Base-by-base conservation (phyloP, 2,113 vertebrate genomes). In the Eudyptes chrysolophus region DNA sequence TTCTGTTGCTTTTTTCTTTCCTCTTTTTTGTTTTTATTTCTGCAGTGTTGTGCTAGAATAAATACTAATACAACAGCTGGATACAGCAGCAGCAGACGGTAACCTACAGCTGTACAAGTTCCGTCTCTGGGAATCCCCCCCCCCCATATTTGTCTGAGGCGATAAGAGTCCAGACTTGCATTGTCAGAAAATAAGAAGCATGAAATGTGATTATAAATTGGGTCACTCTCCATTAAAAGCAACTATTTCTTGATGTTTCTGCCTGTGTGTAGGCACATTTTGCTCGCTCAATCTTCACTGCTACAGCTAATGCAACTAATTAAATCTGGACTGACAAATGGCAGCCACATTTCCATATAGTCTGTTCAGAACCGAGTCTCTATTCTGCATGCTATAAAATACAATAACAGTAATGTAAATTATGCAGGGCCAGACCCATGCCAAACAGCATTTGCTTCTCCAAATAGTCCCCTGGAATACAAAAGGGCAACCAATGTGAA, bases 381-480 rank as follows among this genome's bases (percentile, higher is more conserved):
- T 83, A 54, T 55, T 32, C 85, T 86, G 29, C 30, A 17, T 34
- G 44, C 42, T 90, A 90, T 93, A 87, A 87, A 71, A 89, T 81
- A 87, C 88, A 96, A 90, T 30, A 74, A 84, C 16, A 90, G 75
- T 49, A 75, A 85, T 76, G 87, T 82, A 95, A 97, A 92, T 90
- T 95, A 94, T 86, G 86, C 62, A 64, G 57, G 34, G 29, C 22
- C 32, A 76, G 77, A n/a, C 68, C 78, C 87, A 58, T 88, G 81
- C 93, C 89, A 95, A 92, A 90, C 54, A 88, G 82, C 48, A 55
- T 91, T 88, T 94, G 75, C 51, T 95, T 85, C 93, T 94, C 62
- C 71, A 96, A 93, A 96, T 94, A 97, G 94, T 87, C 36, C 29
- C 48, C 1, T 4, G 55, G n/a, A 97, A 93, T 66, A 97, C 87